Evolutionary conservation across 2,888 invertebrate species (phyloP).

Genomic region (Oligia latruncula): DNA sequence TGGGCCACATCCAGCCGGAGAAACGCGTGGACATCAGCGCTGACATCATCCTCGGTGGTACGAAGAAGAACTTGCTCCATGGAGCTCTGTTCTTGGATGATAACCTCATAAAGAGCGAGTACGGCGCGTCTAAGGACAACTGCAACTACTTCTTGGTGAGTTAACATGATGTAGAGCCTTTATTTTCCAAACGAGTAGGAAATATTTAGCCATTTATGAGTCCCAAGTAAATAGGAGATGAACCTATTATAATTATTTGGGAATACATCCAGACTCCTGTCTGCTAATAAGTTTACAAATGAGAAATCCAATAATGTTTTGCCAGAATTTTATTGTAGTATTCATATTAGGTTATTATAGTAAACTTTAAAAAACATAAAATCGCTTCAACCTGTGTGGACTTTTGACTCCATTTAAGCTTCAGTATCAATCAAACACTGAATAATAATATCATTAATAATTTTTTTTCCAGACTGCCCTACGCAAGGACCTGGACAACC

Average conservation of each 20-base stretch:
- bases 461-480: slow-evolving; percentile 78
- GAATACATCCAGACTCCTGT: background rate
- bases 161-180: slow-evolving; percentile 35
- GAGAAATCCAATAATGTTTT: background rate
- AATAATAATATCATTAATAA: background rate
- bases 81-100: slow-evolving; percentile 91
- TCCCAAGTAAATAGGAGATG: background rate
- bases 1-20: slow-evolving; percentile 90
- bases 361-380: background rate
- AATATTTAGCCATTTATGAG: background rate
- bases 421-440: background rate
- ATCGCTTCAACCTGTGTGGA: background rate
- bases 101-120: slow-evolving; percentile 92
- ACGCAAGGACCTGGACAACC: slow-evolving; percentile 83
- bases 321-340: background rate
- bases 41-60: slow-evolving; percentile 87
- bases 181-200: background rate
- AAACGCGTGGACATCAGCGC: slow-evolving; percentile 91
- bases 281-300: background rate
- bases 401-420: background rate
- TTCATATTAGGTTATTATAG: background rate
- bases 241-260: background rate
- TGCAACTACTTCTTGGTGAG: slow-evolving; percentile 90
- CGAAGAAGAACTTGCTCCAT: slow-evolving; percentile 90
- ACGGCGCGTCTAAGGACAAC: slow-evolving; percentile 90